phyloP scores from a whole-genome alignment of 2,113 vertebrate species.

The Chionodraco myersi region DNA sequence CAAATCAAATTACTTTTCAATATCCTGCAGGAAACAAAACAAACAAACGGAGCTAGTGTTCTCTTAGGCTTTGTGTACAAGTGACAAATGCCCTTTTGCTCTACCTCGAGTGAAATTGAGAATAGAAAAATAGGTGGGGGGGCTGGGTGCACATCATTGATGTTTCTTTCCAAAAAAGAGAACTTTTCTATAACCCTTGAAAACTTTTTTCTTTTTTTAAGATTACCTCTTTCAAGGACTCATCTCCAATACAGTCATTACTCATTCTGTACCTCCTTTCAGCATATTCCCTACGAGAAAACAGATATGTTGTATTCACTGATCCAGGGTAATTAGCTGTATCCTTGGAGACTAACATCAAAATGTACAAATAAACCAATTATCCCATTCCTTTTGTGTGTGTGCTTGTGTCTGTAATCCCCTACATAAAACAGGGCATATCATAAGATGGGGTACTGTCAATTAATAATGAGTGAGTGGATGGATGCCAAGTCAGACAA shows the following conservation, averaged over 20 bases:
- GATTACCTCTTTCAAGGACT: conserved; percentile 28
- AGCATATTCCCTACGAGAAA: not conserved
- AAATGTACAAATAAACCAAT: conserved; percentile 36
- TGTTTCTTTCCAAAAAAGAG: conserved; percentile 8
- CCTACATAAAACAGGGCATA: conserved; percentile 4
- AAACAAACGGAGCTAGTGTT: conserved; percentile 25
- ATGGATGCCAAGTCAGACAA: conserved; percentile 10
- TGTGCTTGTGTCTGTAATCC: conserved; percentile 13
- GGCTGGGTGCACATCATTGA: not conserved
- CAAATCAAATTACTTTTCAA: conserved; percentile 58
- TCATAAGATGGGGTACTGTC: not conserved
- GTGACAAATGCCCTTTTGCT: conserved; percentile 39
- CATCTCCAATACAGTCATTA: not conserved
- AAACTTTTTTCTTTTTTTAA: not conserved
- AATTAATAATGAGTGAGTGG: conserved; percentile 7
- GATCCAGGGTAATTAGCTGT: not conserved
- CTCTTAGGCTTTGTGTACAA: conserved; percentile 9
- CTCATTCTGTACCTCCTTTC: conserved; percentile 18
- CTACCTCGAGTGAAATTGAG: not conserved
- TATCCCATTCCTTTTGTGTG: conserved; percentile 2
- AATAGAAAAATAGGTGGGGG: not conserved
- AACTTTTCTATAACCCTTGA: not conserved
- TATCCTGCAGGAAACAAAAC: conserved; percentile 48
- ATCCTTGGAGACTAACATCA: conserved; percentile 17
- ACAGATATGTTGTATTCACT: not conserved